These are phyloP conservation scores for Gymnocephalus cernua DNA, from an alignment of 2,113 vertebrate species.

Conservation along the genomic window DNA sequence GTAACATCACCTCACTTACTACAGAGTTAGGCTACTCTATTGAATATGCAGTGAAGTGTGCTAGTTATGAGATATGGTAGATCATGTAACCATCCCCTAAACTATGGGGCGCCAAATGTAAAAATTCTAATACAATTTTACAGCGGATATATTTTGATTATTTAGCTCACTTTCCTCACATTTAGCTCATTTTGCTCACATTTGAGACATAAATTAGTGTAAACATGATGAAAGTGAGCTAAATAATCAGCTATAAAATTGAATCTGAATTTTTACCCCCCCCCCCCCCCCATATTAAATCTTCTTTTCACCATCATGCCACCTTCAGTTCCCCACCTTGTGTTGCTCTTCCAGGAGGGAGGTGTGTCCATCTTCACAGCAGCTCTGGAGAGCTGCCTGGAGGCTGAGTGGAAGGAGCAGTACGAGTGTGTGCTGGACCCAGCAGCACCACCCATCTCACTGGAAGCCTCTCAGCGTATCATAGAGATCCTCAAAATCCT, in stretches of 20 bases:
- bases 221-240: no score
- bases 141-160: no score
- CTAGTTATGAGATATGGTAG: background rate
- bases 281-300: no score
- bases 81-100: background rate
- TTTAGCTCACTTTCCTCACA: no score
- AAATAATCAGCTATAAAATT: no score
- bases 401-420: constrained; percentile 79
- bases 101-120: no score
- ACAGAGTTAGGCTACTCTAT: background rate
- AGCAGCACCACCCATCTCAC: constrained; percentile 66
- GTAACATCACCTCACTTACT: constrained; percentile 37
- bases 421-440: constrained; percentile 71
- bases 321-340: background rate
- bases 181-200: no score
- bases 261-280: no score
- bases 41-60: background rate
- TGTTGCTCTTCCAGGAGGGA: constrained; percentile 63
- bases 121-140: no score
- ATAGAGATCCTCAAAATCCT: constrained; percentile 85
- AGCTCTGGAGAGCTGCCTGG: constrained; percentile 78
- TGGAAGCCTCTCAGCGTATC: constrained; percentile 75
- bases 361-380: constrained; percentile 79
- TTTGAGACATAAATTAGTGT: no score
- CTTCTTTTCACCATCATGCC: no score